Percentiles rank a stretch among this genome's conserved stretches.
These are phyloP conservation scores for Danio aesculapii DNA, from an alignment of 2,797 vertebrate genomes.

Conservation along the genomic window DNA sequence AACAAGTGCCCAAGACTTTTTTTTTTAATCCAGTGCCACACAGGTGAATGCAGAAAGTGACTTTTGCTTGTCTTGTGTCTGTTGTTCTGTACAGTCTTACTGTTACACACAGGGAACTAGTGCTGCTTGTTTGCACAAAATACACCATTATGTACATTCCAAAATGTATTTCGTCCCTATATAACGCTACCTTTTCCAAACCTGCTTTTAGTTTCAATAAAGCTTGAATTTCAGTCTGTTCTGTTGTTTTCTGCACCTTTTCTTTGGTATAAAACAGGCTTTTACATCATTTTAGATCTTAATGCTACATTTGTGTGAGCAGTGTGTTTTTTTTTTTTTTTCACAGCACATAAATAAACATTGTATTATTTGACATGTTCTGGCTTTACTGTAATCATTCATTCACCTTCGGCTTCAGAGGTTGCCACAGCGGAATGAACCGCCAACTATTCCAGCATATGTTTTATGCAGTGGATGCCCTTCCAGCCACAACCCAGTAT, in stretches of 20 bases:
- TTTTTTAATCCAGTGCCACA: constrained; percentile 3
- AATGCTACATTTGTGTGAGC: not conserved
- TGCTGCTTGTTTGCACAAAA: constrained; percentile 22
- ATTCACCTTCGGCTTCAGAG: too few species aligned
- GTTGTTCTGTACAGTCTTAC: not conserved
- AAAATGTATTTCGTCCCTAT: constrained; percentile 6
- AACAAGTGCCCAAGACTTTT: not conserved
- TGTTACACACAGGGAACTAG: not conserved
- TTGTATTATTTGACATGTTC: not conserved
- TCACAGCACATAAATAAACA: not conserved
- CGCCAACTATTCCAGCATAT: too few species aligned
- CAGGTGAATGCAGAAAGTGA: not conserved
- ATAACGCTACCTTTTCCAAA: not conserved
- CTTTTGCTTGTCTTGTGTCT: not conserved
- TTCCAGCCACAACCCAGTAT: too few species aligned
- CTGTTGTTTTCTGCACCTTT: not conserved
- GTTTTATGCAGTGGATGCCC: too few species aligned
- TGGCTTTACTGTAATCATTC: not conserved
- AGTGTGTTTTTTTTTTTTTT: not conserved
- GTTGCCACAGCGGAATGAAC: too few species aligned
- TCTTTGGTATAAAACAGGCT: not conserved
- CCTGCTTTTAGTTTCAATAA: constrained; percentile 17
- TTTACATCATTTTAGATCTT: not conserved
- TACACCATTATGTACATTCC: constrained; percentile 14
- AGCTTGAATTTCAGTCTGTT: not conserved